phyloP scores from a whole-genome alignment of 2,113 vertebrate species.

The Gopherus evgoodei region DNA sequence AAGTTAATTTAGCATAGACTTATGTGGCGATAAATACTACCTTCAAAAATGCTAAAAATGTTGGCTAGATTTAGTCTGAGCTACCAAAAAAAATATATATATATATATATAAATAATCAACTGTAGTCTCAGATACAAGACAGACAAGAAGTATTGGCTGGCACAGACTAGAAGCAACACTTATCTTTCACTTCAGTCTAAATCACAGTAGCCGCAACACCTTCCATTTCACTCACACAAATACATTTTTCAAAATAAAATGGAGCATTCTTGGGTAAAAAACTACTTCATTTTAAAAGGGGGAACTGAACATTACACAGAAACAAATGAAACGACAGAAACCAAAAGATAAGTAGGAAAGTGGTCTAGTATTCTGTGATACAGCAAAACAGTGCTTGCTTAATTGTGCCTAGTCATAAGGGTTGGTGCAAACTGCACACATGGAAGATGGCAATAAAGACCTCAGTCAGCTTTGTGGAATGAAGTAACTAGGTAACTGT shows the following conservation, averaged over 20 bases:
- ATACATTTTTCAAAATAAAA: slow-evolving; percentile 85
- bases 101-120: slow-evolving; percentile 67
- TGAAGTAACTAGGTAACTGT: slow-evolving; percentile 92
- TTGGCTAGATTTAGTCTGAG: slow-evolving; percentile 85
- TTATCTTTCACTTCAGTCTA: slow-evolving; percentile 82
- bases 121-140: slow-evolving; percentile 80
- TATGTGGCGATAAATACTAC: slow-evolving; percentile 83
- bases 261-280: slow-evolving; percentile 83
- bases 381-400: slow-evolving; percentile 88
- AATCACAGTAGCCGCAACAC: slow-evolving; percentile 85
- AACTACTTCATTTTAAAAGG: slow-evolving; percentile 81
- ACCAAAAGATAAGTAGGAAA: slow-evolving; percentile 80
- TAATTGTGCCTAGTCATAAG: slow-evolving; percentile 90
- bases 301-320: slow-evolving; percentile 83
- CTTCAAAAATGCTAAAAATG: slow-evolving; percentile 81
- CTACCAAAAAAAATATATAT: slow-evolving; percentile 74
- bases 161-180: slow-evolving; percentile 83
- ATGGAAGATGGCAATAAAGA: slow-evolving; percentile 91
- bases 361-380: slow-evolving; percentile 89
- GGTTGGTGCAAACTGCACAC: slow-evolving; percentile 90
- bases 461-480: slow-evolving; percentile 93
- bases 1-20: slow-evolving; percentile 80
- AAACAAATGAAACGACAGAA: slow-evolving; percentile 76
- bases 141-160: slow-evolving; percentile 80
- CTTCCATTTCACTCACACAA: slow-evolving; percentile 85